Evolutionary conservation across 2,113 vertebrate genomes (phyloP), one percentile per base, ranked within the genome.

Genomic region (Barbus barbus): DNA sequence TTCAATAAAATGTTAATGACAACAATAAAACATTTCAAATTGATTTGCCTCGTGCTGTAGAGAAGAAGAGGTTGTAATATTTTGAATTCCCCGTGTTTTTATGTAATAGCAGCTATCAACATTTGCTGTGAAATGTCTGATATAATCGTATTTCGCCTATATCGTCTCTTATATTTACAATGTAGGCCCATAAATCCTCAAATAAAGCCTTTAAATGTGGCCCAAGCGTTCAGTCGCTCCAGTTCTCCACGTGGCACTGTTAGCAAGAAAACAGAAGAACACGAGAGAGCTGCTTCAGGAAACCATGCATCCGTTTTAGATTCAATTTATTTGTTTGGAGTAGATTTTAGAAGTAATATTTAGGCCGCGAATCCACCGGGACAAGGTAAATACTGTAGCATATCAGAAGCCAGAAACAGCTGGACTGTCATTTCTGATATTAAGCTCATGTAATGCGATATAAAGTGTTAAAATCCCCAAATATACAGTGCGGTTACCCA

Each of bases 301-400:
- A 8, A 78, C 1, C 84, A 48, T 77, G 78, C 53, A 13, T 31
- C 24, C 4, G 38, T 20, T 56, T 31, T 82, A 73, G 18, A 11
- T 24, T 67, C n/a, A 4, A 12, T 28, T 38, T 22, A 33, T 69
- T 63, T 16, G 26, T 78, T 82, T 11, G 4, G 11, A 3, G 20
- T 1, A 22, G 13, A 6, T 14, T 5, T 14, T 22, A 33, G 48
- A 12, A 38, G 14, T 44, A 65, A n/a, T n/a, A n/a, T n/a, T n/a
- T n/a, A n/a, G n/a, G n/a, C 86, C 22, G 73, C 86, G 58, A 87
- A 87, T 48, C 80, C 86, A 1, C 76, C 86, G 13, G 86, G 33
- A 87, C 86, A 79, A 85, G 86, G 86, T 87, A 82, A 81, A 38
- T 46, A n/a, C 1, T 46, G 60, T 1, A n/a, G 4, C 13, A 33